Evolutionary conservation across 1,140 invertebrate genomes (phyloP).

Genomic region (Temnothorax nylanderi): DNA sequence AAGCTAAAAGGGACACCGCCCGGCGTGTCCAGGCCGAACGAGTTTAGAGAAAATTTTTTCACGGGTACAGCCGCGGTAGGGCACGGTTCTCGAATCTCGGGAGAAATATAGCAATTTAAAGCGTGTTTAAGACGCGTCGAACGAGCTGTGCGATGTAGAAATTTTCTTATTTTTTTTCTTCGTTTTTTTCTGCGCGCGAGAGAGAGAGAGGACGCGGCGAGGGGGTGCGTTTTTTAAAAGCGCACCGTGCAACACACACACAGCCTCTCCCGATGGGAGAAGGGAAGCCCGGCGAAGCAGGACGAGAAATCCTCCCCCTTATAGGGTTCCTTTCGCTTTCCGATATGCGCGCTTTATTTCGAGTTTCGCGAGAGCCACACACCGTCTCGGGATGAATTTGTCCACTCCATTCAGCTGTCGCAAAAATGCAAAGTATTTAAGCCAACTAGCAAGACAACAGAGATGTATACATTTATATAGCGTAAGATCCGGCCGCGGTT

Average conservation of each 20-base stretch:
- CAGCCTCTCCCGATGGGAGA: conserved; percentile 39
- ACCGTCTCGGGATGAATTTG: conserved; percentile 58
- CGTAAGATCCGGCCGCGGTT: conserved; percentile 81
- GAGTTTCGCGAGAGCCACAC: conserved; percentile 2
- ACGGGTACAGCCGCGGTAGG: conserved; percentile 15
- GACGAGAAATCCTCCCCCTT: conserved; percentile 2
- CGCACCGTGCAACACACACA: neutral
- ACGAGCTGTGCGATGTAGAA: conserved; percentile 21
- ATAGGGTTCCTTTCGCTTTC: conserved; percentile 31
- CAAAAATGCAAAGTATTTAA: conserved; percentile 84
- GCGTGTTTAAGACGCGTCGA: neutral
- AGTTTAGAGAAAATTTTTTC: conserved; percentile 58
- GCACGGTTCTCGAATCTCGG: conserved; percentile 5
- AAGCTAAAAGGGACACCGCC: neutral
- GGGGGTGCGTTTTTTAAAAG: conserved; percentile 6
- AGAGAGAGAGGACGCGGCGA: neutral
- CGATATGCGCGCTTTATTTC: conserved; percentile 27
- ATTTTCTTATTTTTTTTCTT: neutral
- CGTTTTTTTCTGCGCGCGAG: neutral
- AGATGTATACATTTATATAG: conserved; percentile 85
- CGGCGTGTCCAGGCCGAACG: conserved; percentile 14
- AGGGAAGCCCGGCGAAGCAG: conserved; percentile 4
- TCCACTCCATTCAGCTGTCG: conserved; percentile 82
- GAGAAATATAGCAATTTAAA: conserved; percentile 35
- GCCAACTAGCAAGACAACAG: conserved; percentile 83